Evolutionary conservation across 2,797 vertebrate genomes (phyloP), one percentile per base, ranked within the genome.

Genomic region (Streptopelia turtur): DNA sequence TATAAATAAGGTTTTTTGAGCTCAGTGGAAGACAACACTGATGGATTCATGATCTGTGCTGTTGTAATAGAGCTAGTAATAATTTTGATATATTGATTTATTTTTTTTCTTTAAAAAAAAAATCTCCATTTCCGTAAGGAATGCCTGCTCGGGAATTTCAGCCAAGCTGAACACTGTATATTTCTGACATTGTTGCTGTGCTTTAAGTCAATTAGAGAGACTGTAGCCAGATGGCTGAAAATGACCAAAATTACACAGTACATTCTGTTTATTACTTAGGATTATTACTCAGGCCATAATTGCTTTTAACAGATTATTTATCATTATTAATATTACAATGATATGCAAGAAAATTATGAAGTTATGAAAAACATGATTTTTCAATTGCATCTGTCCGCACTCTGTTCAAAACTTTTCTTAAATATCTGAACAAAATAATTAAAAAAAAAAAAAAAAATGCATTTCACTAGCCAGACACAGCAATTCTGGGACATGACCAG

Each of bases 161-260:
- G 71, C 50, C 0, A 1, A 90, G 94, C 45, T 78, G 79, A 96
- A 84, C 75, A 27, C 41, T 63, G 6, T 37, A 16, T 60, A 79
- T 31, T 65, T 74, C 91, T 83, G 91, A 93, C 92, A 90, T 13
- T 91, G 88, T 93, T n/a, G 18, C 76, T 83, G 49, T 30, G 68
- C 92, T 94, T 93, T 97, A 97, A 98, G 96, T 97, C 93, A 96
- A 96, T 97, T 97, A 96, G 78, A 71, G 90, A 97, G 97, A 97
- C 94, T 74, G 82, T 64, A 96, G 97, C 97, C 98, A 98, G 98
- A 98, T 98, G 97, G 98, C 94, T 94, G 91, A 93, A 94, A 96
- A 97, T 3, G 9, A 97, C 93, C 83, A 96, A 96, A 96, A 97
- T 97, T 88, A 97, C 96, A 94, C 82, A 96, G 94, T 91, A 95